Evolutionary conservation across 2,797 vertebrate genomes (phyloP), one percentile per base, ranked within the genome.

Genomic region (Kryptopterus vitreolus): DNA sequence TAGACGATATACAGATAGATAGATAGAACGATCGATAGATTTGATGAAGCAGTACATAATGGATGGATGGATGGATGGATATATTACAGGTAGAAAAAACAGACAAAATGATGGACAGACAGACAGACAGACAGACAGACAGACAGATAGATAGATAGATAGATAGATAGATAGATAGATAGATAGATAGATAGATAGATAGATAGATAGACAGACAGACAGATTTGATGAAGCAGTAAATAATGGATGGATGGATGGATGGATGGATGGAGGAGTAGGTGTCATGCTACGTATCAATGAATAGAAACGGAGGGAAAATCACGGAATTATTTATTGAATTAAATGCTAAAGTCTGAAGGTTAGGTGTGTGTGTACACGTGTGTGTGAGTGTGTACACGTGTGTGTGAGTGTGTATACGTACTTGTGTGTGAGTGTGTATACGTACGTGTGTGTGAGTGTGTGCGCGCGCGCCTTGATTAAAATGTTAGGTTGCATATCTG

Each of bases 401-500:
- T 38, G 35, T 38, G 35, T 38, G 35, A 3, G 35, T 38, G 35
- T 3, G n/a, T n/a, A n/a, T n/a, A n/a, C n/a, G n/a, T n/a, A n/a
- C n/a, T n/a, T 38, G 57, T 9, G 57, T 26, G 57, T 11, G 35
- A 13, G 63, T 15, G 65, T 46, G 38, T 24, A 38, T 15, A 38
- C 7, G 38, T 26, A 43, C 26, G 43, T 9, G 24, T 35, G 35
- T 83, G 35, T 46, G 43, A 31, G 68, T 20, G 68, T 31, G 24
- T 52, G 46, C 22, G 48, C 3, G 73, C 61, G 79, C 73, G 76
- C 77, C 76, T 31, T 83, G 83, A 86, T 86, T 82, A 82, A 84
- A 84, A 82, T 77, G 82, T 82, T 75, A 82, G 72, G 81, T 77
- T 81, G 68, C 77, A 70, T 74, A 74, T 77, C 78, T 53, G 80